Evolutionary conservation across 2,888 invertebrate genomes (phyloP).

Genomic region (Gibbula magus): DNA sequence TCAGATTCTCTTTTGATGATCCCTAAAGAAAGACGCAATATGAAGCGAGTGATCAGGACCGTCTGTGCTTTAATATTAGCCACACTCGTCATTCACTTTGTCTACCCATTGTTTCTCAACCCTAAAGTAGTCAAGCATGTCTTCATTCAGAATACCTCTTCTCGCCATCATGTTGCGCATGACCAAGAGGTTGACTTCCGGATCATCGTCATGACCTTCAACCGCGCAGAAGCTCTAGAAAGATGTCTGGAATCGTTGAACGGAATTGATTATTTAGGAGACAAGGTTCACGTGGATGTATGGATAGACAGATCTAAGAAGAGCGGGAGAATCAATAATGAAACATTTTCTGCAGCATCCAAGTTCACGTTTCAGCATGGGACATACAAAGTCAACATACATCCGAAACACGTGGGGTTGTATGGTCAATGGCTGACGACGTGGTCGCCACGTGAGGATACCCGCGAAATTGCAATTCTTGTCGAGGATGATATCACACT

Average conservation of each 20-base stretch:
- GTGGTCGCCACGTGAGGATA: constrained; percentile 52
- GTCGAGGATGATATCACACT: constrained; percentile 66
- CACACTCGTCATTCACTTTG: too few relatives aligned
- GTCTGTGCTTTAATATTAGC: too few relatives aligned
- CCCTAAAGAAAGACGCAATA: too few relatives aligned
- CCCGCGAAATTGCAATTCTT: constrained; percentile 61
- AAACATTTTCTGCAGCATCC: constrained; percentile 35
- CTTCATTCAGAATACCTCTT: too few relatives aligned
- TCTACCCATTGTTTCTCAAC: too few relatives aligned
- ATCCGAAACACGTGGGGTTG: constrained; percentile 46
- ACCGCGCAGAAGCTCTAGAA: constrained; percentile 41
- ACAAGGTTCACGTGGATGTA: constrained; percentile 41
- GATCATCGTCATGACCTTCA: constrained; percentile 45
- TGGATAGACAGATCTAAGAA: constrained; percentile 46
- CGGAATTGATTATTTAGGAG: constrained; percentile 38
- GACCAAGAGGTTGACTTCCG: constrained; percentile 37
- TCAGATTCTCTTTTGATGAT: too few relatives aligned
- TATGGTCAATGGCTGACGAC: constrained; percentile 56
- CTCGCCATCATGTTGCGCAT: too few relatives aligned
- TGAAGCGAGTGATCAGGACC: too few relatives aligned
- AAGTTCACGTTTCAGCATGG: constrained; percentile 46
- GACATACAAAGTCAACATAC: constrained; percentile 38
- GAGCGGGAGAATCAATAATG: constrained; percentile 31
- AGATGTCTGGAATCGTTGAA: constrained; percentile 40
- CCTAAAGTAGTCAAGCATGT: too few relatives aligned